phyloP scores from a whole-genome alignment of 2,113 vertebrate species.

The Bucco capensis region DNA sequence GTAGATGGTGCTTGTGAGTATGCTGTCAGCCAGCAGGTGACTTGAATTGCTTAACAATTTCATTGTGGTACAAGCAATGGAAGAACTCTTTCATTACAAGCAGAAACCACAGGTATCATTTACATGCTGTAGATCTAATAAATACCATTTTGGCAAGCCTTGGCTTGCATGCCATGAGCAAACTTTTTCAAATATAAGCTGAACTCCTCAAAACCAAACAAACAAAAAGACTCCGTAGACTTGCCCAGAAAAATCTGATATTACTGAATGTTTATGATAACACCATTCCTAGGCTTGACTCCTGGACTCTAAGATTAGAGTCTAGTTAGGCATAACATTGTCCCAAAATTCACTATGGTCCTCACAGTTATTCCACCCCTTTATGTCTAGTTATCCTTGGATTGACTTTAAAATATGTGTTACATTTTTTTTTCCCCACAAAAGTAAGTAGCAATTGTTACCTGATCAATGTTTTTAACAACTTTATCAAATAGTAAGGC shows the following conservation, averaged over 20 bases:
- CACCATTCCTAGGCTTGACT: accelerated
- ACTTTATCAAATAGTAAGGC: neutral
- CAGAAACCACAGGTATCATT: neutral
- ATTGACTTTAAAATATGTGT: neutral
- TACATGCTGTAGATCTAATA: neutral
- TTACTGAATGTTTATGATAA: neutral
- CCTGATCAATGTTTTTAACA: neutral
- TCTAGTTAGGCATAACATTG: neutral
- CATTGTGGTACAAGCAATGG: neutral
- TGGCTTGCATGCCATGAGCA: neutral
- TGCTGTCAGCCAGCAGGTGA: neutral
- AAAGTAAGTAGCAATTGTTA: neutral
- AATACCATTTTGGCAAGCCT: neutral
- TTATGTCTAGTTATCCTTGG: neutral
- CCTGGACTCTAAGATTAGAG: accelerated
- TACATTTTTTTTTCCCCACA: neutral
- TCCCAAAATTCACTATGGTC: neutral
- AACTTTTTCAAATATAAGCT: neutral
- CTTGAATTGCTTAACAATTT: neutral
- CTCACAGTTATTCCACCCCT: neutral
- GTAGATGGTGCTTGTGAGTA: neutral
- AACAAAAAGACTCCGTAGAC: neutral
- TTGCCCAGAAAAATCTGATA: neutral
- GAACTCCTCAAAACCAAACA: neutral
- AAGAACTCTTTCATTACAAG: neutral